Conservation (phyloP, 2,888 invertebrate species). For the Anorthoa munda region DNA sequence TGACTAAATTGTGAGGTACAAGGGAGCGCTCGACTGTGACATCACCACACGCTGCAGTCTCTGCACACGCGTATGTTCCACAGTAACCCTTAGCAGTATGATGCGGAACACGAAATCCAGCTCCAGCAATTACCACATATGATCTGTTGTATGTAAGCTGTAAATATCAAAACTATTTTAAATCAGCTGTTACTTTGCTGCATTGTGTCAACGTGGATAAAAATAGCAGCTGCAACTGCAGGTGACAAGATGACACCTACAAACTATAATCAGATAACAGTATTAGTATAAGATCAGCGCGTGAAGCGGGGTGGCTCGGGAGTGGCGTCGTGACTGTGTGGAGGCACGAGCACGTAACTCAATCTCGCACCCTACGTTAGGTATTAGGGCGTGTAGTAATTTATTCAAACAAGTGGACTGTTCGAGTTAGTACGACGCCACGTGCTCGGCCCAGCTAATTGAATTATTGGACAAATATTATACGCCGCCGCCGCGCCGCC, state of each 20-base stretch:
- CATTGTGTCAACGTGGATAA: neutral
- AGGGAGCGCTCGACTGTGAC: neutral
- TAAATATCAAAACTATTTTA: neutral
- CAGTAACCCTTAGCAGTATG: neutral
- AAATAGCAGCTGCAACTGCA: neutral
- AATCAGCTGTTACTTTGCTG: neutral
- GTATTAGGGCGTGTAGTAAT: slow-evolving; percentile 32
- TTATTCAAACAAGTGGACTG: slow-evolving; percentile 49
- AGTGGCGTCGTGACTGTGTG: neutral
- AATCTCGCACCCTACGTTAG: slow-evolving; percentile 40
- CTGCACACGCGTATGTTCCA: neutral
- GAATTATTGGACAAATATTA: slow-evolving; percentile 41
- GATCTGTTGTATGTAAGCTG: too few relatives aligned
- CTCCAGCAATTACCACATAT: neutral
- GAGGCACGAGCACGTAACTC: slow-evolving; percentile 27
- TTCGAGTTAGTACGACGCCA: slow-evolving; percentile 27
- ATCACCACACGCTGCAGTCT: neutral
- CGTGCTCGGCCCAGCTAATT: slow-evolving; percentile 14
- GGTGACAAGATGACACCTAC: neutral
- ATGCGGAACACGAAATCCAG: neutral
- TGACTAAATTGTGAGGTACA: too few relatives aligned
- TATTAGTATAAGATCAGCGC: neutral
- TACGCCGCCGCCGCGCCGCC: neutral
- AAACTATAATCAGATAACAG: neutral
- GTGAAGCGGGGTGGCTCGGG: neutral